Evolutionary conservation across 2,888 invertebrate genomes (phyloP), one percentile per base, ranked within the genome.

Genomic region (Eumerus sabulonum): DNA sequence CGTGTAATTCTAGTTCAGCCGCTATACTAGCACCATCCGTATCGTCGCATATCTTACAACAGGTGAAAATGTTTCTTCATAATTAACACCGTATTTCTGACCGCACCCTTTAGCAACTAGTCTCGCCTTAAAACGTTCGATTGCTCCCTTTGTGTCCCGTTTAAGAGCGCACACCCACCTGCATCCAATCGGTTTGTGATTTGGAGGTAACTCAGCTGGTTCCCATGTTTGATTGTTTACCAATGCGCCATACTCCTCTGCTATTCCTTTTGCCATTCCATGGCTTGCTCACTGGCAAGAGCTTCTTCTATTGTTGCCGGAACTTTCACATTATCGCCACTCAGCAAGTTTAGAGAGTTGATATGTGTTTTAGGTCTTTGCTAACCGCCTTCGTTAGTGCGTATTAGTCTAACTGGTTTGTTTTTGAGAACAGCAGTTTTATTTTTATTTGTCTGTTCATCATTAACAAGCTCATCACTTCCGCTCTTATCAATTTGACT

Each of bases 1-100:
- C 9, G 13, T 82, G 53, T 42, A 82, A 35, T 0, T 66, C 48
- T n/a, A 70, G 50, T 51, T 84, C 82, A 1, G 66, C 74, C 0
- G 83, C 81, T 27, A 83, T 44, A 0, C 83, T 13, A 83, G 60
- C 1, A 84, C 12, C 45, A 82, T 48, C 9, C 82, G 48, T 9
- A 83, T 82, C 1, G 79, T 82, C 1, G 68, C 63, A 40, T 81
- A 81, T 9, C 82, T 53, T 0, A 71, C 76, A 0, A 83, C 82
- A 1, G 81, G 82, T 17, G 82, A 82, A 51, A 82, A 82, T 0
- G 81, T 82, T 62, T 82, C 82, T 1, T 7, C 42, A 36, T 63
- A 82, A 38, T 82, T 81, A 1, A 82, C 50, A 13, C 74, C 81
- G 66, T 38, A 70, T 11, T 56, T 50, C 35, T 83, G 83, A 12